Evolutionary conservation across 2,797 vertebrate genomes (phyloP).

Genomic region (Hyperoplus lanceolatus): DNA sequence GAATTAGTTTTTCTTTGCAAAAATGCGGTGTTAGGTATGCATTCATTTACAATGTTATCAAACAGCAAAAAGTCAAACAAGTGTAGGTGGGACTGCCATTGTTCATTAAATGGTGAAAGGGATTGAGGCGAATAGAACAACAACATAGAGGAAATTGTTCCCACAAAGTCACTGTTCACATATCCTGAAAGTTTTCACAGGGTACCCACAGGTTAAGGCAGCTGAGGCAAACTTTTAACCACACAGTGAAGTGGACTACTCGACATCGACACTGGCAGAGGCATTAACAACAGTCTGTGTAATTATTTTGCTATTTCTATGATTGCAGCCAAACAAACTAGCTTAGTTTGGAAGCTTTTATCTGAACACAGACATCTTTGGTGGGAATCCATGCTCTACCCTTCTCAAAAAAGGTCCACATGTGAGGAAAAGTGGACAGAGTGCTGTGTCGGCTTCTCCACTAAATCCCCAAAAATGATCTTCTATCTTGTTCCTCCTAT

Average conservation of each 20-base stretch:
- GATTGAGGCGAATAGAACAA: background rate
- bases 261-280: background rate
- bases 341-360: background rate
- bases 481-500: background rate
- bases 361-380: background rate
- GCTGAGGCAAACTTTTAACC: background rate
- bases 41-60: slow-evolving; percentile 39
- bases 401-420: background rate
- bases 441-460: background rate
- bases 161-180: background rate
- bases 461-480: slow-evolving; percentile 1
- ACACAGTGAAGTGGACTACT: background rate
- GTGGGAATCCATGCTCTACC: too few species aligned
- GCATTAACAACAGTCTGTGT: background rate
- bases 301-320: background rate
- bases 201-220: background rate
- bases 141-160: background rate
- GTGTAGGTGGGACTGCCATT: background rate
- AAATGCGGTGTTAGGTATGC: slow-evolving; percentile 34
- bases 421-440: slow-evolving; percentile 17
- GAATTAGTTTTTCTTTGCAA: slow-evolving; percentile 47
- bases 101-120: background rate
- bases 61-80: slow-evolving; percentile 8
- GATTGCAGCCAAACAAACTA: background rate
- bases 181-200: background rate